A percentile compares a stretch with the other conserved stretches of the same genome.
phyloP scores from a whole-genome alignment of 2,888 invertebrate species.

The Nomada flava region DNA sequence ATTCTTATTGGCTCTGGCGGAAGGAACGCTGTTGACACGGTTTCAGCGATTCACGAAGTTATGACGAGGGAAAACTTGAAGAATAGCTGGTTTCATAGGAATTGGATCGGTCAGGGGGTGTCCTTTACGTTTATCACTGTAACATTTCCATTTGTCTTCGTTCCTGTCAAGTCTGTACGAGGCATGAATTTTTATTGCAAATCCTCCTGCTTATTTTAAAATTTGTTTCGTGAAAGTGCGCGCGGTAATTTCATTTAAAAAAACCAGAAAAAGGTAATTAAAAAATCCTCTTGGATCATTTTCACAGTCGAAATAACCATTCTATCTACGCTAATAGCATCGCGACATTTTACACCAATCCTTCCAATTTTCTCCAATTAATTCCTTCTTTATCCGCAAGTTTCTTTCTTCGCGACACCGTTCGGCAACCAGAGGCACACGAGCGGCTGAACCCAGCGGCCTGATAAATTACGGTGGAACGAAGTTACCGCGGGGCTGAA shows the following conservation, averaged over 20 bases:
- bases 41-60: constrained; percentile 34
- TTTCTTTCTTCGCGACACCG: not conserved
- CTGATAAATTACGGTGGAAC: constrained; percentile 54
- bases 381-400: not conserved
- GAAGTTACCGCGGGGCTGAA: constrained; percentile 45
- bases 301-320: constrained; percentile 47
- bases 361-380: not conserved
- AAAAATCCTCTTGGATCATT: constrained; percentile 5
- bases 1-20: constrained; percentile 62
- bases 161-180: too few species aligned
- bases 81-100: constrained; percentile 38
- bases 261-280: not conserved
- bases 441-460: not conserved
- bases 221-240: too few species aligned
- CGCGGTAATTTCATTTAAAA: too few species aligned
- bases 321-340: constrained; percentile 63
- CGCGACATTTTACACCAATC: not conserved
- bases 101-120: too few species aligned
- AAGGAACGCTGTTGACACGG: constrained; percentile 19
- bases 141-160: too few species aligned
- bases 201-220: too few species aligned
- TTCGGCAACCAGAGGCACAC: not conserved
- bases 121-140: too few species aligned
- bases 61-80: constrained; percentile 34
- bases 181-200: too few species aligned